These are phyloP conservation scores for Porites divaricata DNA, from an alignment of 92 coral and sea anemone species.

Conservation along the genomic window DNA sequence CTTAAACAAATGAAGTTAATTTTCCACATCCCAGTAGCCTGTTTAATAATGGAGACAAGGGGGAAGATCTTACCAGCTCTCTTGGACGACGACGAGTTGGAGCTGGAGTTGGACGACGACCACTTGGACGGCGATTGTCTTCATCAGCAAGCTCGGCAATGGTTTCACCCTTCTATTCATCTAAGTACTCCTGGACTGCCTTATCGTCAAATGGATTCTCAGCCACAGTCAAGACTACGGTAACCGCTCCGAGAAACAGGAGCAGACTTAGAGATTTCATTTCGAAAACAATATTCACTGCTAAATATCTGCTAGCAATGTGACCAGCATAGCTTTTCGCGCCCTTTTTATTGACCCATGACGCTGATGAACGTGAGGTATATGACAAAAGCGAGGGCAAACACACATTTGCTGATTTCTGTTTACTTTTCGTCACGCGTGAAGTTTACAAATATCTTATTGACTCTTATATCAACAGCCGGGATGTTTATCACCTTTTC, in stretches of 20 bases:
- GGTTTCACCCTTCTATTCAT: background rate
- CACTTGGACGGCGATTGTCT: background rate
- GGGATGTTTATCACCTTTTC: too few species aligned
- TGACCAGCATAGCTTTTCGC: background rate
- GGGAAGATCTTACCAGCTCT: too few species aligned
- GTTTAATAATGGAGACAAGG: too few species aligned
- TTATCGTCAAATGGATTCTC: background rate
- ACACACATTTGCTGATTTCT: background rate
- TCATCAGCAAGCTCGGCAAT: background rate
- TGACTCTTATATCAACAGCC: too few species aligned
- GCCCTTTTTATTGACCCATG: background rate
- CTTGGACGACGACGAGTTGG: too few species aligned
- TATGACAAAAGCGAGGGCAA: background rate
- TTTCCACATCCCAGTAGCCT: too few species aligned
- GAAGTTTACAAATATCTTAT: background rate
- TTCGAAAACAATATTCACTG: background rate
- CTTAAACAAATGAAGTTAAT: too few species aligned
- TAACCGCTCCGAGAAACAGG: background rate
- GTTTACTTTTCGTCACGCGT: background rate
- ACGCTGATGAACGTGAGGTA: background rate
- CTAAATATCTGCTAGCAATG: background rate
- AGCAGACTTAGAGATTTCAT: conserved; percentile 3
- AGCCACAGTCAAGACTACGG: background rate
- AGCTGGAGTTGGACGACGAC: background rate
- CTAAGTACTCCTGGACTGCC: background rate